phyloP scores from a whole-genome alignment of 2,113 vertebrate genomes.

The Pomatostomus ruficeps region DNA sequence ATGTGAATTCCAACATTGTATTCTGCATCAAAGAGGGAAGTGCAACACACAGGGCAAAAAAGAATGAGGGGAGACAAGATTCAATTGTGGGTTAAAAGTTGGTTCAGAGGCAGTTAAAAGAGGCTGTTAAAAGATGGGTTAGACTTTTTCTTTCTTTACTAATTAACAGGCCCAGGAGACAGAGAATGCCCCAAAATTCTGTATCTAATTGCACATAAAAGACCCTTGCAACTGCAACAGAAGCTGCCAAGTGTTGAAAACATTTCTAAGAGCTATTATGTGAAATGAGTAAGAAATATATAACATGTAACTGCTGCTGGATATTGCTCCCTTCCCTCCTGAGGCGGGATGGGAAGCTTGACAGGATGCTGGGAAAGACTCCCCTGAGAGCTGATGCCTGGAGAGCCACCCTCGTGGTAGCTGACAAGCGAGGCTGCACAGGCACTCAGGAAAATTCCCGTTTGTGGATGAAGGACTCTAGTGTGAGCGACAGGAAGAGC shows the following conservation, averaged over 20 bases:
- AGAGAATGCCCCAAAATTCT: neutral
- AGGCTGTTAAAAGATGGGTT: neutral
- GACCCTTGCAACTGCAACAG: neutral
- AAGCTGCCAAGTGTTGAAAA: neutral
- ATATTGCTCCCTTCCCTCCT: neutral
- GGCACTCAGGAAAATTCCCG: neutral
- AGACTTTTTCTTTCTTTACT: neutral
- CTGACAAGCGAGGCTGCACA: neutral
- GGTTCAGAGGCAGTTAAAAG: neutral
- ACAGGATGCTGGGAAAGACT: neutral
- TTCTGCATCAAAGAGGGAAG: neutral
- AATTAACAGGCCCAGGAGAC: neutral
- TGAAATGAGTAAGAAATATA: neutral
- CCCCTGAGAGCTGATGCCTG: neutral
- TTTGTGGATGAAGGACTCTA: neutral
- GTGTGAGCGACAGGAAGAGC: neutral
- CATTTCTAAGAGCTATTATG: neutral
- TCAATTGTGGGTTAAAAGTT: neutral
- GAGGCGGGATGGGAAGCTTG: neutral
- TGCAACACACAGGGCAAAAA: neutral
- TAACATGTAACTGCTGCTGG: neutral
- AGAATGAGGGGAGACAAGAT: neutral
- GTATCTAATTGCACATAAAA: neutral
- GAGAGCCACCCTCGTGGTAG: neutral
- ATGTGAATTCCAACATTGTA: neutral